Percentiles rank a stretch among this genome's conserved stretches.
Conservation (phyloP, 1,140 invertebrate genomes). For the Drosophila mayri region DNA sequence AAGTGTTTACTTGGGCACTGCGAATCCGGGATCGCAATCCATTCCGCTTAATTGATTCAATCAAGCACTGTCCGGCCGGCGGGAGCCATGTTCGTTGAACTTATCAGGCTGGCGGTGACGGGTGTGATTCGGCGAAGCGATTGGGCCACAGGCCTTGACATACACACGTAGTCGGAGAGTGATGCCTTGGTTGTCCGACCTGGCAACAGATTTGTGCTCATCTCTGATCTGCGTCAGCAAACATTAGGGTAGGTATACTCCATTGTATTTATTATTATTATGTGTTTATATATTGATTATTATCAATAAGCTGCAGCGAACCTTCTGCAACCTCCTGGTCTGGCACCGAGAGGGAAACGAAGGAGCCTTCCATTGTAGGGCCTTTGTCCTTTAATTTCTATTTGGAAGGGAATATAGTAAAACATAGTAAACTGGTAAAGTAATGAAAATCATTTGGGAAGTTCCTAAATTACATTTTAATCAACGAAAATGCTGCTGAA, state of each 20-base stretch:
- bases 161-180: constrained; percentile 44
- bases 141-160: constrained; percentile 63
- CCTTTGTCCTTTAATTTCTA: neutral
- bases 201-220: constrained; percentile 51
- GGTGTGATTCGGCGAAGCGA: constrained; percentile 35
- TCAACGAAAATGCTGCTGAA: constrained; percentile 33
- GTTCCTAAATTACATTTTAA: neutral
- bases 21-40: constrained; percentile 75
- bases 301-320: neutral
- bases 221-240: constrained; percentile 23
- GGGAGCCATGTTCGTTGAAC: constrained; percentile 46
- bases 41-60: constrained; percentile 75
- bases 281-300: neutral
- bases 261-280: neutral
- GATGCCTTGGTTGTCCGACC: constrained; percentile 28
- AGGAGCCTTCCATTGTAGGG: neutral
- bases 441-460: no score
- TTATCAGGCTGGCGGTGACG: constrained; percentile 64
- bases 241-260: constrained; percentile 8
- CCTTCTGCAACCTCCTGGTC: neutral
- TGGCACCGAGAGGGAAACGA: neutral
- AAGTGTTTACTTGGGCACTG: constrained; percentile 13
- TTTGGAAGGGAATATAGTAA: neutral
- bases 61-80: constrained; percentile 40
- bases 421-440: neutral